phyloP scores from a whole-genome alignment of 2,888 invertebrate species.

The Tuta absoluta region DNA sequence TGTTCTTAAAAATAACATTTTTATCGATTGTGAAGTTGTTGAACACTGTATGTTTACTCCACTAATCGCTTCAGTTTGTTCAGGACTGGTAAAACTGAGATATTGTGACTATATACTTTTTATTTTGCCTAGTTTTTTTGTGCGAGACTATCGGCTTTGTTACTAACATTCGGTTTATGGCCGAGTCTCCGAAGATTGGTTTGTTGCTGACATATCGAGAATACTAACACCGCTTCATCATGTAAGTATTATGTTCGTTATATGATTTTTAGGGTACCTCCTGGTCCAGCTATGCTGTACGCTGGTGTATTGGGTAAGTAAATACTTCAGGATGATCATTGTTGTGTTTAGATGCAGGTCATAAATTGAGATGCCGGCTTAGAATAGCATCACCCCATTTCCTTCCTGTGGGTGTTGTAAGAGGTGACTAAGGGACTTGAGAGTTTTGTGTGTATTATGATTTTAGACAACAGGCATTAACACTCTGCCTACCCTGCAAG shows the following conservation, averaged over 20 bases:
- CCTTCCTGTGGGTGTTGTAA: too few species aligned
- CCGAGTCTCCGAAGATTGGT: not conserved
- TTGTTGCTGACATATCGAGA: not conserved
- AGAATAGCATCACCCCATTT: too few species aligned
- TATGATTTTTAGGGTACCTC: not conserved
- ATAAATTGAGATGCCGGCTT: not conserved
- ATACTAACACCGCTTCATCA: not conserved
- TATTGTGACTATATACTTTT: not conserved
- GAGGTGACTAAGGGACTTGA: too few species aligned
- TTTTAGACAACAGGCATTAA: too few species aligned
- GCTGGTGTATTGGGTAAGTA: not conserved
- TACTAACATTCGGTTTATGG: conserved; percentile 21
- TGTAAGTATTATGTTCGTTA: conserved; percentile 1
- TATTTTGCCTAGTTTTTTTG: conserved; percentile 6
- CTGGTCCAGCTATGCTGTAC: not conserved
- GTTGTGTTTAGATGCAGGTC: not conserved
- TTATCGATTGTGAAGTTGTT: conserved; percentile 16
- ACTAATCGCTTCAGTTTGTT: not conserved
- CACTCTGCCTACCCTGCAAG: too few species aligned
- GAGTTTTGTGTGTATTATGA: too few species aligned
- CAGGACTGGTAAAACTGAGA: not conserved
- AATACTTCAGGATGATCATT: not conserved
- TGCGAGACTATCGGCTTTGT: conserved; percentile 37
- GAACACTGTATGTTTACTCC: not conserved
- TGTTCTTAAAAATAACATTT: conserved; percentile 17